Percentiles rank a stretch among this genome's conserved stretches.
These are phyloP conservation scores for Syngnathus scovelli DNA, from an alignment of 2,113 vertebrate species.

Conservation along the genomic window DNA sequence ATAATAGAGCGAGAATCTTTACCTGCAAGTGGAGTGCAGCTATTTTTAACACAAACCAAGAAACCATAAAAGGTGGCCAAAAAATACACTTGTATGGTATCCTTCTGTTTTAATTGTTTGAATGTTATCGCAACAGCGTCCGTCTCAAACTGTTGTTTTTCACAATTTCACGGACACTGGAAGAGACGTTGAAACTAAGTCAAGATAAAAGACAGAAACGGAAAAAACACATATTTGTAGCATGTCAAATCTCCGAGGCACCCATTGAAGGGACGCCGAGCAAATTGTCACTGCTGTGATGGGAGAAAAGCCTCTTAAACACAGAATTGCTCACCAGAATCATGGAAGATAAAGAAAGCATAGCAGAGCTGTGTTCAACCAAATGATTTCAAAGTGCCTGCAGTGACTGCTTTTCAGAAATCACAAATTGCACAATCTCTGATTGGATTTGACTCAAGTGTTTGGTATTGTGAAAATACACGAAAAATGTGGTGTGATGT, in stretches of 20 bases:
- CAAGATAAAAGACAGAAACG: slow-evolving; percentile 21
- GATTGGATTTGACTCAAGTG: slow-evolving; percentile 39
- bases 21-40: slow-evolving; percentile 40
- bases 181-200: neutral
- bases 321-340: slow-evolving; percentile 47
- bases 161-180: neutral
- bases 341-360: slow-evolving; percentile 50
- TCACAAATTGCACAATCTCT: slow-evolving; percentile 36
- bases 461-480: slow-evolving; percentile 17
- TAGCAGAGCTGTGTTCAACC: slow-evolving; percentile 18
- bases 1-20: slow-evolving; percentile 35
- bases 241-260: slow-evolving; percentile 46
- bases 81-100: slow-evolving; percentile 15
- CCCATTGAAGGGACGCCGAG: slow-evolving; percentile 23
- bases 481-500: neutral
- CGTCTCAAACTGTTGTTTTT: slow-evolving; percentile 13
- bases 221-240: slow-evolving; percentile 26
- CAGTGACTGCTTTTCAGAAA: slow-evolving; percentile 43
- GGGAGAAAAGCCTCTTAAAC: slow-evolving; percentile 56
- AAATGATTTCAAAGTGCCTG: slow-evolving; percentile 51
- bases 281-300: slow-evolving; percentile 40
- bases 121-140: slow-evolving; percentile 12
- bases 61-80: slow-evolving; percentile 11
- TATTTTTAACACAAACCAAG: slow-evolving; percentile 60
- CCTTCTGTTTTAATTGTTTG: slow-evolving; percentile 13